These are phyloP conservation scores for Simalia tracyae DNA, from an alignment of 2,797 vertebrate species.

Conservation along the genomic window DNA sequence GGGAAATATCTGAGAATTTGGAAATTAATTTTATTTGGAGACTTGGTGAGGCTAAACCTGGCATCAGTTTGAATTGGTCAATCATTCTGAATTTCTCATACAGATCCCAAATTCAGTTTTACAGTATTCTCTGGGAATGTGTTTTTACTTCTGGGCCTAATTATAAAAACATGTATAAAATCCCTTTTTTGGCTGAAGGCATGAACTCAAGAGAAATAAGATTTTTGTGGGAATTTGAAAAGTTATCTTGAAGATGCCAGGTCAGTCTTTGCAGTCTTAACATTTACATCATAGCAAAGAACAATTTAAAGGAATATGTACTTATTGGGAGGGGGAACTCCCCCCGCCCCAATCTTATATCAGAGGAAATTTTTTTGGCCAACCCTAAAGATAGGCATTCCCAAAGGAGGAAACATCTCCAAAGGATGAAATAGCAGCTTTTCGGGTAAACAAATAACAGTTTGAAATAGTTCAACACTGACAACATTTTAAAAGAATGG, in stretches of 20 bases:
- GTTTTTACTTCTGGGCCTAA: constrained; percentile 7
- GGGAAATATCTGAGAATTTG: too few species aligned
- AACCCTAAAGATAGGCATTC: not conserved
- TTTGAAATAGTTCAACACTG: constrained; percentile 43
- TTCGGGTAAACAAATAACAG: not conserved
- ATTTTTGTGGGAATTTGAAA: constrained; percentile 32
- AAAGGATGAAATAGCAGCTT: not conserved
- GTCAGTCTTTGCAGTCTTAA: constrained; percentile 54
- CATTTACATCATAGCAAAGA: constrained; percentile 54
- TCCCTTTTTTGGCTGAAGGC: not conserved
- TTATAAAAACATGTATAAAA: not conserved
- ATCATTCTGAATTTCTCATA: not conserved
- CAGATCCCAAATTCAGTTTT: not conserved
- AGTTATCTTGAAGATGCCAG: constrained; percentile 29
- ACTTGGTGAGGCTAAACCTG: too few species aligned
- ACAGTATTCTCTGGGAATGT: not conserved
- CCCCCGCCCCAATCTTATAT: constrained; percentile 17
- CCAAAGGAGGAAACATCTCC: not conserved
- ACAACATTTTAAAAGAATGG: constrained; percentile 11
- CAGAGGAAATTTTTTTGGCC: constrained; percentile 23
- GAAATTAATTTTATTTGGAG: not conserved
- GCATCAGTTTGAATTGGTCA: not conserved
- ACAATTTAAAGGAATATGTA: constrained; percentile 30
- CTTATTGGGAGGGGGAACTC: constrained; percentile 21
- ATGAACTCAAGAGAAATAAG: constrained; percentile 21